Base-by-base conservation (phyloP, 2,797 vertebrate species). In the Alcedo quadribrachys region DNA sequence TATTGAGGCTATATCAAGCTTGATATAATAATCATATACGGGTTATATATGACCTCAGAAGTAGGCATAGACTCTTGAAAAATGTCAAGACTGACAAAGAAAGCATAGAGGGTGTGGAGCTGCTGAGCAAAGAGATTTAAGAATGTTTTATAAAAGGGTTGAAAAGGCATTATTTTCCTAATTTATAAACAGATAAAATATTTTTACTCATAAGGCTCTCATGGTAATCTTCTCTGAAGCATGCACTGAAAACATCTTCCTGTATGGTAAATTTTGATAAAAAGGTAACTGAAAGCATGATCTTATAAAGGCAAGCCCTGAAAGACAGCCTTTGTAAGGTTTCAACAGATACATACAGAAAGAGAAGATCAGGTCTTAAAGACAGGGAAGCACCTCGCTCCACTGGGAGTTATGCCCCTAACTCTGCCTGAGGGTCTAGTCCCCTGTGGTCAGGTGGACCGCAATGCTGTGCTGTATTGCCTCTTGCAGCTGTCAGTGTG, bases 381-480 rank as follows among this genome's bases (percentile, higher is more conserved):
- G 48, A 28, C 1, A 5, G 3, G 6, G 21, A 12, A 25, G 40
- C 15, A 32, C 15, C 22, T 19, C 54, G 5, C n/a, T 85, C 27
- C 57, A 30, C 43, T 9, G 28, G 17, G 20, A 87, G 33, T 7
- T 9, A 11, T n/a, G 19, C 3, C 58, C 33, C 75, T 46, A 19
- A 17, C 33, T 25, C 20, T 61, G 50, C 48, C n/a, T 61, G 5
- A 43, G 22, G 60, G n/a, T 43, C 28, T 3, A 2, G 46, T 54
- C 16, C 55, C 50, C 58, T 12, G 9, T 2, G 15, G n/a, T 50
- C 21, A 4, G 22, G 45, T 3, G 0, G 33, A 33, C 42, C 27
- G 17, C 0, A 0, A 53, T 11, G 5, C 17, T 46, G 57, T 3
- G 16, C 14, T 18, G 6, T 32, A 1, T 53, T 57, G 80, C 63